Percentiles rank a stretch among this genome's conserved stretches.
phyloP scores from a whole-genome alignment of 2,797 vertebrate species.

The Spinibarbus caldwelli region DNA sequence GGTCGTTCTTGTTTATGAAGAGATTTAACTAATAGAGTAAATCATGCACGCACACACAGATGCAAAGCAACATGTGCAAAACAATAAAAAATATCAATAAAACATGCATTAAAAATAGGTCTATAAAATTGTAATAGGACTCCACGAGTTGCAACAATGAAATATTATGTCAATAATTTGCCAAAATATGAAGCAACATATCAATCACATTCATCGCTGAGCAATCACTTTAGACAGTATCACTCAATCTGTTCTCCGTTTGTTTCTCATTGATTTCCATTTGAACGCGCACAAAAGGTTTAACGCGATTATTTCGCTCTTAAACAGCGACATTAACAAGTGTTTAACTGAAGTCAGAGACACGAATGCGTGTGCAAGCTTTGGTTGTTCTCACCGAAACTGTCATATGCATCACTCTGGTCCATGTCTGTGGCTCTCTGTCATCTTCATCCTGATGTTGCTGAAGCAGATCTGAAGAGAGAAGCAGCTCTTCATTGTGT shows the following conservation, averaged over 20 bases:
- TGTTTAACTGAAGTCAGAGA: not conserved
- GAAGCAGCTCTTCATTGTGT: too few species aligned
- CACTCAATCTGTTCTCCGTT: not conserved
- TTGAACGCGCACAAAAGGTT: not conserved
- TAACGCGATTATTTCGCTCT: not conserved
- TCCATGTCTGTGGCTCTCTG: not conserved
- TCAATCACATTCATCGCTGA: too few species aligned
- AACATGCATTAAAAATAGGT: not conserved
- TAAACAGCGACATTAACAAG: not conserved
- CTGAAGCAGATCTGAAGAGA: not conserved
- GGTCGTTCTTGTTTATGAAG: not conserved
- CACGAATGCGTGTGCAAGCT: not conserved
- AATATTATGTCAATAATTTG: not conserved
- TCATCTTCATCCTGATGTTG: slow-evolving; percentile 6
- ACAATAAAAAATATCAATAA: not conserved
- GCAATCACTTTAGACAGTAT: not conserved
- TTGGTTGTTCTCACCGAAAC: not conserved
- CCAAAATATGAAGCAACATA: not conserved
- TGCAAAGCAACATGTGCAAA: not conserved
- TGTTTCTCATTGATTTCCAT: too few species aligned
- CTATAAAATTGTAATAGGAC: not conserved
- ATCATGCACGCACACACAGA: not conserved
- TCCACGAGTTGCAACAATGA: too few species aligned
- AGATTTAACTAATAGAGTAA: not conserved
- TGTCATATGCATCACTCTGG: not conserved